A percentile compares a stretch with the other conserved stretches of the same genome.
These are phyloP conservation scores for Micrastur ruficollis DNA, from an alignment of 2,797 vertebrate genomes.

Conservation along the genomic window DNA sequence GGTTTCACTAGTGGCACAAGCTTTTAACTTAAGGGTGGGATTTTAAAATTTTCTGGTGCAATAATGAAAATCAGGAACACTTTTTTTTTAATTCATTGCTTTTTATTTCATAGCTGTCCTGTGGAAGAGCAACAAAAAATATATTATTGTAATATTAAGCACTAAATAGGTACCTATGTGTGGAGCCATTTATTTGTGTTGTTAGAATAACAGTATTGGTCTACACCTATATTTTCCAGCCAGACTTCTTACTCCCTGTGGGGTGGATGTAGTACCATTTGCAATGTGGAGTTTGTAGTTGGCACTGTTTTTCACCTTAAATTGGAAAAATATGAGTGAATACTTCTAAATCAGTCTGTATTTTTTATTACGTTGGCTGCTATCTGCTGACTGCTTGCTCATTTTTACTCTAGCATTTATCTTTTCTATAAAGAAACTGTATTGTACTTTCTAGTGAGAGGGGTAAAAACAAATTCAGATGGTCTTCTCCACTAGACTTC, in stretches of 20 bases:
- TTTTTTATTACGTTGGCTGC: background rate
- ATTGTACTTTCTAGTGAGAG: background rate
- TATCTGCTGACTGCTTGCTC: background rate
- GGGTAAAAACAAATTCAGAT: background rate
- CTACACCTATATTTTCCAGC: background rate
- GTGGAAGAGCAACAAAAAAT: background rate
- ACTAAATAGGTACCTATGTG: background rate
- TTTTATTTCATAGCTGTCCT: background rate
- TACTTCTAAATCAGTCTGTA: background rate
- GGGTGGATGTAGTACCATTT: background rate
- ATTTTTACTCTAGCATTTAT: background rate
- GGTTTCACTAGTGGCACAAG: background rate
- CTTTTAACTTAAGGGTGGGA: background rate
- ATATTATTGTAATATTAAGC: background rate
- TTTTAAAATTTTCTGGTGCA: background rate
- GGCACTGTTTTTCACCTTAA: background rate
- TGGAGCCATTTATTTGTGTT: background rate
- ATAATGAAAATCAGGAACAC: background rate
- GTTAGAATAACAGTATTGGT: background rate
- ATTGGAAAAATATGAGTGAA: background rate
- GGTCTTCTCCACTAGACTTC: background rate
- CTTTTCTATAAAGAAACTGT: background rate
- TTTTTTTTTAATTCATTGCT: background rate
- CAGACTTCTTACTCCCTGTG: background rate
- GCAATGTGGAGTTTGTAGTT: background rate